Base-by-base conservation (phyloP, 2,113 vertebrate genomes). In the Oryzias curvinotus region DNA sequence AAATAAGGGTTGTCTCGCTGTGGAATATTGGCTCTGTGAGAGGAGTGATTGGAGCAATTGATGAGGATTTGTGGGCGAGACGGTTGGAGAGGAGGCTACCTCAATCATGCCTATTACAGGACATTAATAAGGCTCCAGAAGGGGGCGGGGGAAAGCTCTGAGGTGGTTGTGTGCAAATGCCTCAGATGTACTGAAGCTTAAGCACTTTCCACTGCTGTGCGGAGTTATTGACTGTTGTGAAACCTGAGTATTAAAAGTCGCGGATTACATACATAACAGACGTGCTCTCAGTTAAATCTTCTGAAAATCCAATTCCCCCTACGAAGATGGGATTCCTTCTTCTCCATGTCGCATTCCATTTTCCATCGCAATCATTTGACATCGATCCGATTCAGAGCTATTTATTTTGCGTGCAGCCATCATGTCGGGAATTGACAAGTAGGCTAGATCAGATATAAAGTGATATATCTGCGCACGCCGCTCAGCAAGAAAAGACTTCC, bases 301-400 rank as follows among this genome's bases (percentile, higher is more conserved):
- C 59, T 81, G 46, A 81, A 89, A 88, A 89, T 87, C 89, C 84
- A 89, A 87, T 90, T 85, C 75, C 80, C 80, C 8, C 51, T 46
- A 5, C 26, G 67, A 70, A 89, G 83, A 88, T 88, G 84, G 83
- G 82, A 84, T 86, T 77, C 78, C 62, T 65, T 51, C 75, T 71
- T 82, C 73, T 59, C 65, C 48, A 5, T 21, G 59, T 77, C 75
- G 61, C 62, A 80, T 84, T 86, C 76, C 75, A 84, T 84, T 87
- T 86, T 85, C 73, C 68, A 66, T 73, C 19, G 36, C 78, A 83
- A 82, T 87, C 85, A 81, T 60, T 51, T 61, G 67, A 44, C 84
- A 88, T 89, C 74, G 89, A 89, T 89, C 84, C 72, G 82, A 84
- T 86, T 73, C 78, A 52, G 41, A 76, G 83, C 82, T 68, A 88